phyloP scores from a whole-genome alignment of 2,797 vertebrate genomes.

The Emydoidea blandingii region DNA sequence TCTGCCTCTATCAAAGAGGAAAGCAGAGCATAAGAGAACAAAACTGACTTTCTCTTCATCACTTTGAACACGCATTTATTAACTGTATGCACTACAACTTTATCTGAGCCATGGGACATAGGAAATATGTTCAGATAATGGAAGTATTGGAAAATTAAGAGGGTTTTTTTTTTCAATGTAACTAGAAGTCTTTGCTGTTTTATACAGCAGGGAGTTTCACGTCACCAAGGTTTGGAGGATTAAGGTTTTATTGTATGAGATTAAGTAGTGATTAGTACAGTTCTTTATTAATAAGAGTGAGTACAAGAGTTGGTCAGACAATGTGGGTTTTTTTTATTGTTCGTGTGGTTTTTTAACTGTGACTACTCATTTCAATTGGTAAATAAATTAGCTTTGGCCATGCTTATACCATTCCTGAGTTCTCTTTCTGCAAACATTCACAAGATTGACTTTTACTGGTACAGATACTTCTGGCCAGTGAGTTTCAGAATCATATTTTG shows the following conservation, averaged over 20 bases:
- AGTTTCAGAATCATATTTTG: not conserved
- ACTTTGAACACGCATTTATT: not conserved
- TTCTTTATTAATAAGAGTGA: not conserved
- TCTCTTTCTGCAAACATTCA: not conserved
- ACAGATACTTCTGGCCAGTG: not conserved
- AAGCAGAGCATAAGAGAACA: not conserved
- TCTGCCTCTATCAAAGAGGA: not conserved
- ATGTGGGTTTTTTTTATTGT: not conserved
- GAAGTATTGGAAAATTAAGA: not conserved
- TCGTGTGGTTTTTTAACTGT: not conserved
- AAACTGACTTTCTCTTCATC: not conserved
- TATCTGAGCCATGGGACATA: not conserved
- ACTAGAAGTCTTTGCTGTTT: not conserved
- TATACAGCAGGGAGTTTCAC: not conserved
- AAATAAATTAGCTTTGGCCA: not conserved
- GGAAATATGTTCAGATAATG: not conserved
- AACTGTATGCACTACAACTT: not conserved
- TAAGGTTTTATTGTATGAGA: not conserved
- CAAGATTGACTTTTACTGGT: not conserved
- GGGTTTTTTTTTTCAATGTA: not conserved
- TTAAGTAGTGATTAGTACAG: not conserved
- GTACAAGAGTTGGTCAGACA: not conserved
- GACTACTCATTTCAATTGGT: not conserved
- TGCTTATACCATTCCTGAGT: not conserved
- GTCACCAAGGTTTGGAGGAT: not conserved